A percentile compares a stretch with the other conserved stretches of the same genome.
Evolutionary conservation across 1,140 invertebrate species (phyloP).

Genomic region (Episyrphus balteatus): DNA sequence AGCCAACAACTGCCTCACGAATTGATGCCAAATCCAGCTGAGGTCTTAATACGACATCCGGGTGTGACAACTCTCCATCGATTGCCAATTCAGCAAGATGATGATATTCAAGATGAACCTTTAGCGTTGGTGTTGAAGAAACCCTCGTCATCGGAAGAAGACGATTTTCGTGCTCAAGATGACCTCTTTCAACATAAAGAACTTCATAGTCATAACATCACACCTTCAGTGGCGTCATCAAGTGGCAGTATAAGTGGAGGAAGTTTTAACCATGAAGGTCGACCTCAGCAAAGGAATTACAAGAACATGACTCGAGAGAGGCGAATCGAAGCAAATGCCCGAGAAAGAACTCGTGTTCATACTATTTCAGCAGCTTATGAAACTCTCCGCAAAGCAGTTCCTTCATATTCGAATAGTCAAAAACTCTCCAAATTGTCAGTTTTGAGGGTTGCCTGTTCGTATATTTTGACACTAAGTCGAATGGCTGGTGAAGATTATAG

Average conservation of each 20-base stretch:
- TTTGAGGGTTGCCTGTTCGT: slow-evolving; percentile 79
- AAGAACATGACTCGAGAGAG: slow-evolving; percentile 90
- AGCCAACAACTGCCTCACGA: slow-evolving; percentile 21
- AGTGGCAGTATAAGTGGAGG: slow-evolving; percentile 2
- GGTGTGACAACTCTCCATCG: slow-evolving; percentile 32
- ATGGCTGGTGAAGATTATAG: slow-evolving; percentile 54
- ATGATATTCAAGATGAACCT: slow-evolving; percentile 27
- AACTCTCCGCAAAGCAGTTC: slow-evolving; percentile 69
- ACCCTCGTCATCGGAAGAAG: background rate
- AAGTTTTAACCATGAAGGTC: slow-evolving; percentile 7
- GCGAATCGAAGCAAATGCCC: slow-evolving; percentile 84
- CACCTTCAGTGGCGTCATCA: slow-evolving; percentile 14
- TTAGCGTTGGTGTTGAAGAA: slow-evolving; percentile 23
- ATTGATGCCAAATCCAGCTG: slow-evolving; percentile 28
- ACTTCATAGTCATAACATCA: background rate
- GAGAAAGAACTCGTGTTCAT: slow-evolving; percentile 84
- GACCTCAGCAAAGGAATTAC: slow-evolving; percentile 72
- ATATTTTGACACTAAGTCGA: slow-evolving; percentile 72
- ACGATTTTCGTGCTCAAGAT: background rate
- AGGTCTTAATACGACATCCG: slow-evolving; percentile 36
- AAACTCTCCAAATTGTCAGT: slow-evolving; percentile 88
- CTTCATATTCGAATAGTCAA: slow-evolving; percentile 84
- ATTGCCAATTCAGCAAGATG: slow-evolving; percentile 17
- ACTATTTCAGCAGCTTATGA: slow-evolving; percentile 93
- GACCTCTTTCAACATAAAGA: slow-evolving; percentile 1